Evolutionary conservation across 2,797 vertebrate species (phyloP).

Genomic region (Hippopotamyrus pictus): DNA sequence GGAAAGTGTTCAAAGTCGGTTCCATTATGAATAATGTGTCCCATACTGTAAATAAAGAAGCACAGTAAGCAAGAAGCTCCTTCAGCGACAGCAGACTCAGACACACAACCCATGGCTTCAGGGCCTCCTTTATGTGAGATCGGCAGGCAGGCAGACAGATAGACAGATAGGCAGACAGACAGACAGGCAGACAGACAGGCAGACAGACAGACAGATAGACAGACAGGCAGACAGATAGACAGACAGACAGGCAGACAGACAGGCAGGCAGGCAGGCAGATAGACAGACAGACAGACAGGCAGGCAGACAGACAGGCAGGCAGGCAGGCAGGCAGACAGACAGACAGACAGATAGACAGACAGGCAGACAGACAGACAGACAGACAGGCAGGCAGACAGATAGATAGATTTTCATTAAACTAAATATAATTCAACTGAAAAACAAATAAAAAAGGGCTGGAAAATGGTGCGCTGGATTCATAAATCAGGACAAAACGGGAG

Average conservation of each 20-base stretch:
- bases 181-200: background rate
- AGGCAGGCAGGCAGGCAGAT: background rate
- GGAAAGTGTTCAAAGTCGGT: background rate
- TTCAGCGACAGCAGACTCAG: background rate
- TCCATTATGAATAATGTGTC: background rate
- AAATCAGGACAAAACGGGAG: background rate
- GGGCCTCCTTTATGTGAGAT: background rate
- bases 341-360: background rate
- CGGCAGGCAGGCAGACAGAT: too few species aligned
- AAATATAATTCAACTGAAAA: background rate
- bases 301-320: background rate
- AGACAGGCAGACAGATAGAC: too few species aligned
- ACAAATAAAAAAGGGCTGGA: background rate
- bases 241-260: background rate
- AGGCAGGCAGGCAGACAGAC: background rate
- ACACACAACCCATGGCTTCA: background rate
- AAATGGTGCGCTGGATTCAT: background rate
- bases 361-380: background rate
- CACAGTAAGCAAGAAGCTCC: background rate
- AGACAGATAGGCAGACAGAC: background rate
- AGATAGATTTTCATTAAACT: background rate
- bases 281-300: background rate
- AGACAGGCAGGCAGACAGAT: background rate
- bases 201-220: background rate
- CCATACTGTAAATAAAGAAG: background rate